Evolutionary conservation across 2,113 vertebrate genomes (phyloP).

Genomic region (Rhinichthys klamathensis): DNA sequence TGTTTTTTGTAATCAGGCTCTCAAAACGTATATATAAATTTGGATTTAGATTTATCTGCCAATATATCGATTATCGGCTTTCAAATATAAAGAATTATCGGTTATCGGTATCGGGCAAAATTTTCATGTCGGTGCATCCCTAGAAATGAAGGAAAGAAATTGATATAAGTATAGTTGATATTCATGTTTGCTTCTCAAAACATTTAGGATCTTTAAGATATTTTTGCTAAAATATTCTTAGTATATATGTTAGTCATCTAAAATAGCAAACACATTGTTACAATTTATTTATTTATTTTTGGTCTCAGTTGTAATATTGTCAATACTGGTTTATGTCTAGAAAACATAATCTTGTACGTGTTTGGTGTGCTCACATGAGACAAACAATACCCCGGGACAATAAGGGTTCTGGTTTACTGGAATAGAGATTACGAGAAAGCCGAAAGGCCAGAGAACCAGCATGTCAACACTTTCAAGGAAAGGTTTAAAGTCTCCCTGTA

Average conservation of each 20-base stretch:
- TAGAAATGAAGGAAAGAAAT: no score
- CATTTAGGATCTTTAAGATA: background rate
- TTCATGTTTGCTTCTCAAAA: background rate
- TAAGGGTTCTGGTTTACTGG: background rate
- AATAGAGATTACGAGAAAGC: background rate
- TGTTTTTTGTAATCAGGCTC: no score
- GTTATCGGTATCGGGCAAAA: no score
- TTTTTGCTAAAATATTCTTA: background rate
- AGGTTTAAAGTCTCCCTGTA: background rate
- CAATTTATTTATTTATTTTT: background rate
- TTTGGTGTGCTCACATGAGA: slow-evolving; percentile 6
- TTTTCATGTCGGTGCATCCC: no score
- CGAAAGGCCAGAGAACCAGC: background rate
- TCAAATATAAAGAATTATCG: no score
- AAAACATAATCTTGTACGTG: no score
- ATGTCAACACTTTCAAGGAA: slow-evolving; percentile 8
- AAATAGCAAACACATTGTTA: background rate
- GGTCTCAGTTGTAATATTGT: no score
- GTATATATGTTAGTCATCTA: background rate
- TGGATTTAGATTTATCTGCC: no score
- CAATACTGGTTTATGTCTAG: background rate
- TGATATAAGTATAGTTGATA: background rate
- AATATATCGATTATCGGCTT: no score
- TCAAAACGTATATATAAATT: no score
- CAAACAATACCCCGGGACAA: background rate